Percentiles rank a stretch among this genome's conserved stretches.
Evolutionary conservation across 2,888 invertebrate species (phyloP).

Genomic region (Melipona beecheii): DNA sequence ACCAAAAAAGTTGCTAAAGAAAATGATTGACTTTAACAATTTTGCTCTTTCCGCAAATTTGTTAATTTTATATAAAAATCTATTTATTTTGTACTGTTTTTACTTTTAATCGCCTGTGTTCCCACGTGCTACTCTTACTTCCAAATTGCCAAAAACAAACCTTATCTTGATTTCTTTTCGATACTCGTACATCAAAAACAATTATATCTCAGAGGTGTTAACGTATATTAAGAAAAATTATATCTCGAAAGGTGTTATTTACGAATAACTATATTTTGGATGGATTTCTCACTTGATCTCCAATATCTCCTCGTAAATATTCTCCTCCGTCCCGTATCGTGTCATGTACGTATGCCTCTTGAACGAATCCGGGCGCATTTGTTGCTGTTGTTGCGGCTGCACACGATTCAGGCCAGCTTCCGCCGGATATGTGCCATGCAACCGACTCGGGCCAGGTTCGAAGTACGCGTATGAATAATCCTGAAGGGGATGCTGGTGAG

Average conservation of each 20-base stretch:
- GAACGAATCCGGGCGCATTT: conserved; percentile 71
- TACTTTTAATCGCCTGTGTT: neutral
- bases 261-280: neutral
- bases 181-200: too few species aligned
- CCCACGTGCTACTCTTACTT: neutral
- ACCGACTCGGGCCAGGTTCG: conserved; percentile 88
- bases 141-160: neutral
- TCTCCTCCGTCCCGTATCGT: conserved; percentile 93
- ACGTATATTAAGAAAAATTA: too few species aligned
- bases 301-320: conserved; percentile 92
- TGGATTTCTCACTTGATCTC: conserved; percentile 85
- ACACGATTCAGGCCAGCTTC: conserved; percentile 83
- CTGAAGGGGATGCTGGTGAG: conserved; percentile 75
- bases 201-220: neutral
- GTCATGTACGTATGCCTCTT: conserved; percentile 90
- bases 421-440: conserved; percentile 88
- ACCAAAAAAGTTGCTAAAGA: neutral
- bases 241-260: neutral
- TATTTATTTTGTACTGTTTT: neutral
- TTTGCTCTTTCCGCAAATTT: neutral
- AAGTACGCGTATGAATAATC: conserved; percentile 95
- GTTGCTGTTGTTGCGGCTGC: conserved; percentile 76
- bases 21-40: neutral
- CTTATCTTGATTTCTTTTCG: too few species aligned
- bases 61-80: neutral